A percentile compares a stretch with the other conserved stretches of the same genome.
phyloP scores from a whole-genome alignment of 2,888 invertebrate species.

The Troides helena region DNA sequence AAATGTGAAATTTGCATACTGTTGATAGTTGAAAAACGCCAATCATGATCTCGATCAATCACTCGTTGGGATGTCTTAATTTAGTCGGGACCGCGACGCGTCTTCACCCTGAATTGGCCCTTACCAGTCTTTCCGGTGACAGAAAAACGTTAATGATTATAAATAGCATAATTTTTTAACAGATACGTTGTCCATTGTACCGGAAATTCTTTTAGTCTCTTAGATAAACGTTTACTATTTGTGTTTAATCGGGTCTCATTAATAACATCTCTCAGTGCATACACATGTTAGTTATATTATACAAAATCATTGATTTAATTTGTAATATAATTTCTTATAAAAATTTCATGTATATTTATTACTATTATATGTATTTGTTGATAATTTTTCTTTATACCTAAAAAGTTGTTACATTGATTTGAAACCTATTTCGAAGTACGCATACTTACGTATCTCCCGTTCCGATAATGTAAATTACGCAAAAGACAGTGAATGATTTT shows the following conservation, averaged over 20 bases:
- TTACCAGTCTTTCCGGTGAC: slow-evolving; percentile 41
- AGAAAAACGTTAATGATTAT: slow-evolving; percentile 72
- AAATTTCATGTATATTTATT: too few species aligned
- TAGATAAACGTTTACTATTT: slow-evolving; percentile 42
- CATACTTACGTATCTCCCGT: slow-evolving; percentile 15
- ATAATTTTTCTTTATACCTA: neutral
- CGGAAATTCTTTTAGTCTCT: slow-evolving; percentile 47
- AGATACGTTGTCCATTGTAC: slow-evolving; percentile 47
- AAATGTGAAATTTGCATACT: slow-evolving; percentile 63
- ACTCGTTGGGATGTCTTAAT: slow-evolving; percentile 74
- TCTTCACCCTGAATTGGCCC: slow-evolving; percentile 42
- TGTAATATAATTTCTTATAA: too few species aligned
- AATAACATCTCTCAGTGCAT: neutral
- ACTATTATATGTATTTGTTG: neutral
- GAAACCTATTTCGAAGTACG: slow-evolving; percentile 7
- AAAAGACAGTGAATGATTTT: slow-evolving; percentile 15
- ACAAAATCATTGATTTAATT: neutral
- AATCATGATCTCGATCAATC: slow-evolving; percentile 73
- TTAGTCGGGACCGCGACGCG: slow-evolving; percentile 41
- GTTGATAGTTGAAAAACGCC: slow-evolving; percentile 63
- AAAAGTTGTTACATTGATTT: slow-evolving; percentile 4
- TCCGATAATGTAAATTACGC: slow-evolving; percentile 19
- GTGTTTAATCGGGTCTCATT: slow-evolving; percentile 31
- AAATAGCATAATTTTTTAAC: slow-evolving; percentile 72
- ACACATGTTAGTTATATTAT: neutral